Evolutionary conservation across 2,113 vertebrate species (phyloP).

Genomic region (Rhinopomastus cyanomelas): DNA sequence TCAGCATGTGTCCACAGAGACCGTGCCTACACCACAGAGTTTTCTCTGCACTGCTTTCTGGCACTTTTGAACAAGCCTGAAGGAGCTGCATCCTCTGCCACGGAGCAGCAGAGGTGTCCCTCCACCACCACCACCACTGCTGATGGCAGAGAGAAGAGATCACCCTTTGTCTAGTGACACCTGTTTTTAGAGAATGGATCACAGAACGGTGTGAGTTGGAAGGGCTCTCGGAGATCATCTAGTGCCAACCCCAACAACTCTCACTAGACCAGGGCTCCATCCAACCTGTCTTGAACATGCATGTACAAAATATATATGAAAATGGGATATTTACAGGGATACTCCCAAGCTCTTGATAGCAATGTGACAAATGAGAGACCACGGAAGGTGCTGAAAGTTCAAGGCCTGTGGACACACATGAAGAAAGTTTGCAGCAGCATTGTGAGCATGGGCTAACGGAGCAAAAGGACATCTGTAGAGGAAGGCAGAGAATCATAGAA

Average conservation of each 20-base stretch:
- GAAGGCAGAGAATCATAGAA: background rate
- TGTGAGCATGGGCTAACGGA: background rate
- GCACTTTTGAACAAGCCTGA: background rate
- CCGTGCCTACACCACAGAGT: background rate
- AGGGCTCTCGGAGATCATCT: no score
- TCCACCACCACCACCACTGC: background rate
- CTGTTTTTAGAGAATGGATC: background rate
- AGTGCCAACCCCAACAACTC: no score
- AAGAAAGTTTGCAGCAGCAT: background rate
- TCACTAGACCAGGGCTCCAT: no score
- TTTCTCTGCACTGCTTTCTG: background rate
- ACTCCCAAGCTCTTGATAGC: background rate
- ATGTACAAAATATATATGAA: background rate
- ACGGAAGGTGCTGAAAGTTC: background rate
- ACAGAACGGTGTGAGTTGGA: no score
- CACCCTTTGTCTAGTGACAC: background rate
- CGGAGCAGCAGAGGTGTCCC: background rate
- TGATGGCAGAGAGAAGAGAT: background rate
- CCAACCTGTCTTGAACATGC: no score
- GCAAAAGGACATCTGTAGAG: background rate
- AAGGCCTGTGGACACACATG: background rate
- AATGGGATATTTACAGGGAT: background rate
- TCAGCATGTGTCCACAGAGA: background rate
- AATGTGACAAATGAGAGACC: background rate
- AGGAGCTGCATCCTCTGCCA: background rate